Base-by-base conservation (phyloP, 2,888 invertebrate genomes). In the Acrobasis repandana region DNA sequence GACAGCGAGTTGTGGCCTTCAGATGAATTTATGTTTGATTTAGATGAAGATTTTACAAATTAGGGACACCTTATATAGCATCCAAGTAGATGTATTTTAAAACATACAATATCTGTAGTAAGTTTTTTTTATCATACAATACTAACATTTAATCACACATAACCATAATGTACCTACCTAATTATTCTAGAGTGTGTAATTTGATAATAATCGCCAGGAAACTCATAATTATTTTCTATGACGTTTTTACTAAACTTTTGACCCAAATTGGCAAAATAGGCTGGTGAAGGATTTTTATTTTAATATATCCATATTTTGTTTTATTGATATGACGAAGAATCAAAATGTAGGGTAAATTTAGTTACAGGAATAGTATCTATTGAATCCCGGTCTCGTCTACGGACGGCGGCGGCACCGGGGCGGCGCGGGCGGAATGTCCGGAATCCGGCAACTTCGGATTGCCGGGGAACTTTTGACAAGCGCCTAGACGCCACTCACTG, bases 401-500 rank as follows among this genome's bases (percentile, higher is more conserved):
- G 28, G 50, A 28, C 28, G 33, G 15, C 36, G 38, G 36, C 65
- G 65, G 58, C 61, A 68, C 62, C 62, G 47, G 62, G 46, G 62
- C 64, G 66, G 58, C 62, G 65, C 60, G 63, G 60, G 57, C 57
- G 66, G 72, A 71, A 72, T 72, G 70, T 72, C 65, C 61, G 69
- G 67, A 66, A 72, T 74, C 65, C 69, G 60, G 61, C 61, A 56
- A 78, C 73, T 75, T 70, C 75, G 66, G 75, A 76, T 74, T 70
- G 75, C 74, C 67, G 75, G 64, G 65, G 63, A 86, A 86, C 80
- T 86, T 87, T 70, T 80, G 85, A 86, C 86, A 84, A 76, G 74
- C 78, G 73, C 71, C 69, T 74, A 74, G 75, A 74, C 75, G 75
- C 72, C 70, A 69, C 72, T 69, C 74, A 73, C 73, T 79, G 82